phyloP scores from a whole-genome alignment of 2,113 vertebrate genomes.

The Haemorhous mexicanus region DNA sequence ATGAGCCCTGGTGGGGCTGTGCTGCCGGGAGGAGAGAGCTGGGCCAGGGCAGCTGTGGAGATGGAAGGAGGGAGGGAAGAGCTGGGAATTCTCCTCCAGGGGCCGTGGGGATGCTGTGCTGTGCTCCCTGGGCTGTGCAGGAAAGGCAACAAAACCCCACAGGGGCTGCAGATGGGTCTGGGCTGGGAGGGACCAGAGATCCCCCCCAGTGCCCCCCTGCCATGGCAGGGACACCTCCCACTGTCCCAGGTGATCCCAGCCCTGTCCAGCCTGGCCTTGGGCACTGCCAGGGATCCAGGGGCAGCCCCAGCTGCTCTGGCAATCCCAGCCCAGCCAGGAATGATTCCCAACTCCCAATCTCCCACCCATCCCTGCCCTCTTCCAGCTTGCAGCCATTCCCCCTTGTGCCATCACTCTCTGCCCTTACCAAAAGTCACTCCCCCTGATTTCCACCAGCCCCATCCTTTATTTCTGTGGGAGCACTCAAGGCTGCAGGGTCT shows the following conservation, averaged over 20 bases:
- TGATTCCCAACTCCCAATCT: not conserved
- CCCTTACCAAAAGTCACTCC: accelerated
- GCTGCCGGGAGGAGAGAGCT: not conserved
- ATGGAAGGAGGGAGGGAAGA: not conserved
- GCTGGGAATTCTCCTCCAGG: not conserved
- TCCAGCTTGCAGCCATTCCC: not conserved
- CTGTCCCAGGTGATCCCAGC: not conserved
- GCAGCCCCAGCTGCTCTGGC: not conserved
- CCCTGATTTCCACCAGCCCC: accelerated
- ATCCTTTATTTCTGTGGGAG: accelerated
- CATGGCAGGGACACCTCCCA: not conserved
- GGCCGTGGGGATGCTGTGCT: accelerated
- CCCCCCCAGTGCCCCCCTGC: not conserved
- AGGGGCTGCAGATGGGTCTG: accelerated
- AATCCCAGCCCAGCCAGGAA: not conserved
- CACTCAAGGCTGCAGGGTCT: accelerated
- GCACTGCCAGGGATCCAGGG: not conserved
- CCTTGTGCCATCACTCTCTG: not conserved
- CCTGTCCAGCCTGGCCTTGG: not conserved
- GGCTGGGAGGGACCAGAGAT: not conserved
- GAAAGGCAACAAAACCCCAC: accelerated
- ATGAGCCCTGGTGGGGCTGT: not conserved
- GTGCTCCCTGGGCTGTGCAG: accelerated
- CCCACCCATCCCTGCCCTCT: not conserved
- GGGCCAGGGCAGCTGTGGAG: not conserved